Percentiles rank a stretch among this genome's conserved stretches.
Conservation (phyloP, 2,113 vertebrate species). For the Pedionomus torquatus region DNA sequence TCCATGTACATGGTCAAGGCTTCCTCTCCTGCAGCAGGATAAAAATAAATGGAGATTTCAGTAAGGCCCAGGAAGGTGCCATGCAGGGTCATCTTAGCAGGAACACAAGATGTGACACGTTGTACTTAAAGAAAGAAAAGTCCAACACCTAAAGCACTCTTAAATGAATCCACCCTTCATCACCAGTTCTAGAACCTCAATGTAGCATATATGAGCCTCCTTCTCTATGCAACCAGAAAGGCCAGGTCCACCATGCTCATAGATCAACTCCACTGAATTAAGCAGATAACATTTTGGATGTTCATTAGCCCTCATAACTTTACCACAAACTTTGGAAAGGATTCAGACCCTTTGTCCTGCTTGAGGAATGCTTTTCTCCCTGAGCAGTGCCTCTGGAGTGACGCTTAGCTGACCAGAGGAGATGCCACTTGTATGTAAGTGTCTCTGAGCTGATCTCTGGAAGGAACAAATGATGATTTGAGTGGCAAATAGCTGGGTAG, state of each 20-base stretch:
- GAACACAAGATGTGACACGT: rapidly evolving
- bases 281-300: background rate
- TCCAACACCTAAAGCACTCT: rapidly evolving
- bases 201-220: rapidly evolving
- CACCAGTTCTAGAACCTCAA: background rate
- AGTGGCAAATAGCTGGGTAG: background rate
- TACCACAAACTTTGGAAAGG: background rate
- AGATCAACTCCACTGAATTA: background rate
- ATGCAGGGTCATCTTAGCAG: background rate
- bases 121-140: background rate
- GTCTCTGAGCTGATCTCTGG: background rate
- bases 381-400: background rate
- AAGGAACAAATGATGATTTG: background rate
- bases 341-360: background rate
- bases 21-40: constrained; percentile 86
- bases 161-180: background rate
- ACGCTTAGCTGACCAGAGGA: background rate
- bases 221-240: background rate
- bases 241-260: background rate
- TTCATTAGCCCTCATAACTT: background rate
- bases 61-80: background rate
- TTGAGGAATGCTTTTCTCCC: rapidly evolving
- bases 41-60: background rate
- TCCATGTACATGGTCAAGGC: constrained; percentile 99
- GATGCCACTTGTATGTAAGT: background rate